Percentiles rank a stretch among this genome's conserved stretches.
Evolutionary conservation across 2,888 invertebrate species (phyloP).

Genomic region (Drosophila subquinaria): DNA sequence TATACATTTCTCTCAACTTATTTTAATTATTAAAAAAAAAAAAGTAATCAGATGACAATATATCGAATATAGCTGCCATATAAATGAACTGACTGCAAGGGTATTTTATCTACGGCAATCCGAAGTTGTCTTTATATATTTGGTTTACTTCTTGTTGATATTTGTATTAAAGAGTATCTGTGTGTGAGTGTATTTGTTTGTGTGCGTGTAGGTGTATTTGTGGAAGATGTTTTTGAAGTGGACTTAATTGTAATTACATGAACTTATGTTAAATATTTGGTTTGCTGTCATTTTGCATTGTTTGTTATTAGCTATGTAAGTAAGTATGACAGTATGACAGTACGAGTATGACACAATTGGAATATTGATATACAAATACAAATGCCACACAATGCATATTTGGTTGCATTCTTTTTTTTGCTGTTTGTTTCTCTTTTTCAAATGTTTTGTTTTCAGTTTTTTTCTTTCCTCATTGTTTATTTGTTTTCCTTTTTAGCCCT

Average conservation of each 20-base stretch:
- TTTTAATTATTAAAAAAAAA: not conserved
- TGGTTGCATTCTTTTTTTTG: constrained; percentile 23
- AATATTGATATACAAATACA: constrained; percentile 41
- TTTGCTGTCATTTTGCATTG: constrained; percentile 42
- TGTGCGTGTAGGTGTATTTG: constrained; percentile 4
- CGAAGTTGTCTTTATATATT: not conserved
- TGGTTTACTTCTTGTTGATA: constrained; percentile 24
- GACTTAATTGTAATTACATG: constrained; percentile 62
- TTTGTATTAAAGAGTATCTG: constrained; percentile 35
- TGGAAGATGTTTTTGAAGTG: constrained; percentile 20
- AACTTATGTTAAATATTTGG: constrained; percentile 62
- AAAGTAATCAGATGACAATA: not conserved
- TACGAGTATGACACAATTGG: constrained; percentile 46
- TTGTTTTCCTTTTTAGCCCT: constrained; percentile 5
- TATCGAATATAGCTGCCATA: not conserved
- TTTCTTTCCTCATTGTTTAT: constrained; percentile 3
- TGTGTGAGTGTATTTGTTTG: constrained; percentile 17
- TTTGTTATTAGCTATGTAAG: constrained; percentile 48
- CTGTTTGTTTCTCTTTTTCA: constrained; percentile 1
- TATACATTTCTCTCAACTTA: not conserved
- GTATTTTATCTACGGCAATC: constrained; percentile 5
- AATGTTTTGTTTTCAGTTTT: constrained; percentile 6
- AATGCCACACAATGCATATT: constrained; percentile 40
- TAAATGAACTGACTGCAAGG: constrained; percentile 7
- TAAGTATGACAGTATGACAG: constrained; percentile 56